Evolutionary conservation across 2,113 vertebrate species (phyloP).

Genomic region (Phylloscopus whistleri): DNA sequence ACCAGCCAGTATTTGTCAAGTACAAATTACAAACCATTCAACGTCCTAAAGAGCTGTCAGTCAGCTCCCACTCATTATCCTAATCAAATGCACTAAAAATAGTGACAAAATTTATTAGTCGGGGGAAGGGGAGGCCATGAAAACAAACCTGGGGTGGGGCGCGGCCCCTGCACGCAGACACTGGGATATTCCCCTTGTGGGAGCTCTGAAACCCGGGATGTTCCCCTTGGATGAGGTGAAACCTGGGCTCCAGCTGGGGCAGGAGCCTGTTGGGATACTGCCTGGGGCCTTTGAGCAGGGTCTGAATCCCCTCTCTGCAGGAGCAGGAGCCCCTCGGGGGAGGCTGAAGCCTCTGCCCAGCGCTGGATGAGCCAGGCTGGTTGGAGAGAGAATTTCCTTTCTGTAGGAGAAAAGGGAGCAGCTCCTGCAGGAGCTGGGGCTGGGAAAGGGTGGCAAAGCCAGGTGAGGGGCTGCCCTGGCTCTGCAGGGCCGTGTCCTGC

Average conservation of each 20-base stretch:
- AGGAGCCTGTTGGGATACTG: background rate
- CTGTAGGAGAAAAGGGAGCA: background rate
- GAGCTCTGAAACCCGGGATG: background rate
- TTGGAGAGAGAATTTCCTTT: background rate
- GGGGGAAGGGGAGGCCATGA: background rate
- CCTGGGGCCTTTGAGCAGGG: background rate
- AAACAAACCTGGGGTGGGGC: background rate
- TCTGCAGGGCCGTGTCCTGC: rapidly evolving
- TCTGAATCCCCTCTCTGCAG: background rate
- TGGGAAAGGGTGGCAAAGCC: background rate
- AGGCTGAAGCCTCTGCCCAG: background rate
- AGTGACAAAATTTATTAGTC: conserved; percentile 17
- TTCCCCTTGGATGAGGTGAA: background rate
- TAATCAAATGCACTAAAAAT: conserved; percentile 66
- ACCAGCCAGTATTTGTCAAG: conserved; percentile 30
- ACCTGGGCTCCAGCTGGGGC: background rate
- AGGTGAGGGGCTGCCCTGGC: background rate
- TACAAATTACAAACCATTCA: conserved; percentile 59
- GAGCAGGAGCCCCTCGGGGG: rapidly evolving
- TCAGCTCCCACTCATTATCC: conserved; percentile 53
- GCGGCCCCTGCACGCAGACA: background rate
- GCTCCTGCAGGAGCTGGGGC: background rate
- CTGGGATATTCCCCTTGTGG: background rate
- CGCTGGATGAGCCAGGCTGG: background rate
- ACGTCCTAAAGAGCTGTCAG: conserved; percentile 45